phyloP scores from a whole-genome alignment of 2,888 invertebrate genomes.

The Allophyes oxyacanthae region DNA sequence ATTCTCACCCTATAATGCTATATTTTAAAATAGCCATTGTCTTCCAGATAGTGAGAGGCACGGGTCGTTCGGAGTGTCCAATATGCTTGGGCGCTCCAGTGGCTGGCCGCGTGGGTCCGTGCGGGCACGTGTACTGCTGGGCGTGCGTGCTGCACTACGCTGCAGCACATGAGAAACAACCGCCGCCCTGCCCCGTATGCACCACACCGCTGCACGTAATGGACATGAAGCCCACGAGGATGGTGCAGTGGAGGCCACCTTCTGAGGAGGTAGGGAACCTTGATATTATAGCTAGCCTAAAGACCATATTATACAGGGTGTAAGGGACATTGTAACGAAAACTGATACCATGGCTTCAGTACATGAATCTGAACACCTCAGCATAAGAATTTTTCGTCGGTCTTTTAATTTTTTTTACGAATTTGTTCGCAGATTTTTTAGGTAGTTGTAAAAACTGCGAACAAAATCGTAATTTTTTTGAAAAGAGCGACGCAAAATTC shows the following conservation, averaged over 20 bases:
- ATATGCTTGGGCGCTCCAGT: constrained; percentile 96
- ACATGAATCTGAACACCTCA: no score
- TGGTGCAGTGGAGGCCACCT: constrained; percentile 79
- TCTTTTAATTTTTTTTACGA: no score
- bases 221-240: constrained; percentile 93
- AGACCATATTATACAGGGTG: no score
- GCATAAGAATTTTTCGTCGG: no score
- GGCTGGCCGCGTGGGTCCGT: constrained; percentile 97
- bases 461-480: no score
- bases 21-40: no score
- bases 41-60: constrained; percentile 77
- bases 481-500: no score
- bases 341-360: no score
- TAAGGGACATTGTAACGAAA: no score
- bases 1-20: no score
- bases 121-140: constrained; percentile 99
- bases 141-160: constrained; percentile 98
- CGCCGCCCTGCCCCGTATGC: constrained; percentile 96
- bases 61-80: constrained; percentile 91
- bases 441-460: no score
- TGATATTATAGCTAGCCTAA: neutral
- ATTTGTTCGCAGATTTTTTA: no score
- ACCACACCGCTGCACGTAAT: constrained; percentile 93
- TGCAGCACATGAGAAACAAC: constrained; percentile 94
- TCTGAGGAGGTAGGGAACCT: constrained; percentile 72